Conservation (phyloP, 2,113 vertebrate genomes). For the Rana temporaria region DNA sequence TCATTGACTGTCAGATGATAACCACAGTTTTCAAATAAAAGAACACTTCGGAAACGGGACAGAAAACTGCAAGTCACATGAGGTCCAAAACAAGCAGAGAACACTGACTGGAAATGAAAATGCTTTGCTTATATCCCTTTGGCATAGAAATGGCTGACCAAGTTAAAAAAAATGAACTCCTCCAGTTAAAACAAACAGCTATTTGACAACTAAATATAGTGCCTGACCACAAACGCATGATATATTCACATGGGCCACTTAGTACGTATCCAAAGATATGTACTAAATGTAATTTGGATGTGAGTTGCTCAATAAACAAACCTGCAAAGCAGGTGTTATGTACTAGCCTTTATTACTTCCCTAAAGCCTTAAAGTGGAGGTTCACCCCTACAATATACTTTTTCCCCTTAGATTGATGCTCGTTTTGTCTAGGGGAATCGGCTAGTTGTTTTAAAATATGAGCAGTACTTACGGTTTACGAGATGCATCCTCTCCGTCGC, state of each 20-base stretch:
- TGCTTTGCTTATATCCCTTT: conserved; percentile 27
- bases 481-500: no score
- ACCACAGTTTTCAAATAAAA: conserved; percentile 29
- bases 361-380: no score
- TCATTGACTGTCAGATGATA: conserved; percentile 44
- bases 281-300: neutral
- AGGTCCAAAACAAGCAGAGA: conserved; percentile 46
- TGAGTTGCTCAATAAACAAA: neutral
- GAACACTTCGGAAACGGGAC: conserved; percentile 39
- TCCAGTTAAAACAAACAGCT: conserved; percentile 25
- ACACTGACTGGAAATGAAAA: conserved; percentile 39
- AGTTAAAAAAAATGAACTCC: conserved; percentile 15
- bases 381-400: no score
- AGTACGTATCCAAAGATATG: neutral
- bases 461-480: no score
- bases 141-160: conserved; percentile 41
- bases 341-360: no score
- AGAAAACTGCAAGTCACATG: conserved; percentile 18
- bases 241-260: conserved; percentile 7
- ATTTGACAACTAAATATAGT: conserved; percentile 30
- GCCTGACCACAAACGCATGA: neutral
- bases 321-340: no score
- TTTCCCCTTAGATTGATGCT: no score
- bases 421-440: no score
- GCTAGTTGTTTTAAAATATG: no score